Base-by-base conservation (phyloP, 2,888 invertebrate genomes). In the Exephanes ischioxanthus region DNA sequence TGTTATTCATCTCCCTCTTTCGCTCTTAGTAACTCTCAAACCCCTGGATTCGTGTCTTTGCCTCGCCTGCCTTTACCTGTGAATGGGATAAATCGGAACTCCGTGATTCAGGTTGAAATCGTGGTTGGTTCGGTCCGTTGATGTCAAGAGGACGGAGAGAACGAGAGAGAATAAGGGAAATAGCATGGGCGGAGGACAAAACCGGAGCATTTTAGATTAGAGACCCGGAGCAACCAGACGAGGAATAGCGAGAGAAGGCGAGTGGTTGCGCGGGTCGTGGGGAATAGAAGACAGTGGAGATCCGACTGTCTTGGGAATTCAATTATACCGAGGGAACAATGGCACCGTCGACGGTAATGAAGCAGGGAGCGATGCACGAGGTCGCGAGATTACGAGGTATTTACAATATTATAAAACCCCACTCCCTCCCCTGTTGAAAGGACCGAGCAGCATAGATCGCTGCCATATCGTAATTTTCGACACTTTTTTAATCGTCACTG, bases 311-410 rank as follows among this genome's bases (percentile, higher is more conserved):
- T 91, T 92, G 91, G 92, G 92, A 92, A 92, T 92, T 92, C 92
- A 92, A 92, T 92, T 92, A 92, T 91, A 91, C 90, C 88, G 87
- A 87, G 87, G 88, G 91, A 92, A 92, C 92, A 92, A 92, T 92
- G 90, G 90, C 87, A 88, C 88, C 88, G 88, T 89, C 88, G 88
- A 89, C 88, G 91, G 90, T 92, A 92, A 92, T 92, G 92, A 92
- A 91, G 80, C 79, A 80, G 73, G 75, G 90, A 91, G 89, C 90
- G 88, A 88, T 86, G 85, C 86, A 80, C 88, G 88, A 73, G 90
- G 90, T 92, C 90, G 91, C 90, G 90, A 87, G 91, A 92, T 92
- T 91, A 90, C 90, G 89, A 87, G 90, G 88, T 92, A 91, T 92
- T 92, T 92, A 91, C 90, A 89, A 91, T 91, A 80, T 61, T 89